phyloP scores from a whole-genome alignment of 2,888 invertebrate genomes.

The Sericinus montela region DNA sequence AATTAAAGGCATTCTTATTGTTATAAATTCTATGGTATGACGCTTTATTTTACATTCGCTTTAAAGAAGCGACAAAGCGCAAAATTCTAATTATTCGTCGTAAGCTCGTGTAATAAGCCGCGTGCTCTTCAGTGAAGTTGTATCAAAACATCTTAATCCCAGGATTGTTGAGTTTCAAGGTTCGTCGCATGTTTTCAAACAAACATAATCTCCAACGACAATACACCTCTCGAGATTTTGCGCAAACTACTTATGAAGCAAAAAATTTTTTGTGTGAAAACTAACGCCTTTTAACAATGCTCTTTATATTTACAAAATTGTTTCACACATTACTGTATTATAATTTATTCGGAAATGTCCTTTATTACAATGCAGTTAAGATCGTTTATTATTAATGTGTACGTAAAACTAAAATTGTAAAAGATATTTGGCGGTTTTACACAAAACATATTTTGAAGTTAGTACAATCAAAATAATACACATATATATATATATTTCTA shows the following conservation, averaged over 20 bases:
- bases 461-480: not conserved
- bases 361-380: conserved; percentile 1
- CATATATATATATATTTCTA: not conserved
- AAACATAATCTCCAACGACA: conserved; percentile 1
- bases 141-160: conserved; percentile 10
- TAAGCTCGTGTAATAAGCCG: not conserved
- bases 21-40: too few relatives aligned
- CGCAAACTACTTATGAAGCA: conserved; percentile 12
- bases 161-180: not conserved
- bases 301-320: conserved; percentile 1
- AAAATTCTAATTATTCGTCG: not conserved
- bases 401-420: conserved; percentile 18
- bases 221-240: conserved; percentile 12
- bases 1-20: too few relatives aligned
- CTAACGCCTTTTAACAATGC: conserved; percentile 15
- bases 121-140: not conserved
- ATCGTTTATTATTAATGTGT: not conserved
- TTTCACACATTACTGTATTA: not conserved
- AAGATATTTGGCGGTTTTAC: conserved; percentile 12
- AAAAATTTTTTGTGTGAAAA: conserved; percentile 21
- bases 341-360: conserved; percentile 3
- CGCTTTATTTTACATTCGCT: too few relatives aligned
- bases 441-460: conserved; percentile 5
- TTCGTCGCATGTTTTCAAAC: conserved; percentile 12
- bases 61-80: not conserved